Conservation (phyloP, 2,888 invertebrate genomes). For the Dasysyrphus tricinctus region DNA sequence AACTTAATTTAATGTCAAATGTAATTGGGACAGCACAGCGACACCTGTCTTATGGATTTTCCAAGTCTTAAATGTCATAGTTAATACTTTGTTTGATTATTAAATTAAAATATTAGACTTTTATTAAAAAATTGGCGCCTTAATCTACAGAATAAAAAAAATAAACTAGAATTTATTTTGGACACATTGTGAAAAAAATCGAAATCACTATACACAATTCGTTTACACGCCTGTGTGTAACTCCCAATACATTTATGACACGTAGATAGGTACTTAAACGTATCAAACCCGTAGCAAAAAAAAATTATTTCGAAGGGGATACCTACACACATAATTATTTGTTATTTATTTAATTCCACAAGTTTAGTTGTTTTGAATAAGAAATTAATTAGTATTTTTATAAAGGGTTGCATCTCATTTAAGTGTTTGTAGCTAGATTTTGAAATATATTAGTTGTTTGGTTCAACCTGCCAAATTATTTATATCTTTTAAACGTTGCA, state of each 20-base stretch:
- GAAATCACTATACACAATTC: conserved; percentile 28
- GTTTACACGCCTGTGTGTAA: conserved; percentile 3
- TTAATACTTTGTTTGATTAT: neutral
- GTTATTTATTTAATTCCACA: too few relatives aligned
- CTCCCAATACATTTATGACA: conserved; percentile 38
- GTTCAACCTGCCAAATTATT: too few relatives aligned
- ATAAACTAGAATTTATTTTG: neutral
- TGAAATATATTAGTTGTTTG: too few relatives aligned
- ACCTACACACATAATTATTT: neutral
- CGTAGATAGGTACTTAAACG: neutral
- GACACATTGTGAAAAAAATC: conserved; percentile 27
- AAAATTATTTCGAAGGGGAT: neutral
- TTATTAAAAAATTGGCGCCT: neutral
- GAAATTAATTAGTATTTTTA: too few relatives aligned
- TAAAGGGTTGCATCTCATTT: too few relatives aligned
- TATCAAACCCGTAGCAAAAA: neutral
- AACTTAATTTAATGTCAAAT: conserved; percentile 65
- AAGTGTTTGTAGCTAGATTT: too few relatives aligned
- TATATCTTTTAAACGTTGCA: too few relatives aligned
- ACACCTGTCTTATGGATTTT: conserved; percentile 60
- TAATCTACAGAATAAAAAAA: neutral
- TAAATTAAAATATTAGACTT: neutral
- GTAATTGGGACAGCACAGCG: conserved; percentile 69
- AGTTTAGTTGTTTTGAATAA: neutral
- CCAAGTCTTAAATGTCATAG: conserved; percentile 2